phyloP scores from a whole-genome alignment of 2,888 invertebrate species.

The Pyrochroa serraticornis region DNA sequence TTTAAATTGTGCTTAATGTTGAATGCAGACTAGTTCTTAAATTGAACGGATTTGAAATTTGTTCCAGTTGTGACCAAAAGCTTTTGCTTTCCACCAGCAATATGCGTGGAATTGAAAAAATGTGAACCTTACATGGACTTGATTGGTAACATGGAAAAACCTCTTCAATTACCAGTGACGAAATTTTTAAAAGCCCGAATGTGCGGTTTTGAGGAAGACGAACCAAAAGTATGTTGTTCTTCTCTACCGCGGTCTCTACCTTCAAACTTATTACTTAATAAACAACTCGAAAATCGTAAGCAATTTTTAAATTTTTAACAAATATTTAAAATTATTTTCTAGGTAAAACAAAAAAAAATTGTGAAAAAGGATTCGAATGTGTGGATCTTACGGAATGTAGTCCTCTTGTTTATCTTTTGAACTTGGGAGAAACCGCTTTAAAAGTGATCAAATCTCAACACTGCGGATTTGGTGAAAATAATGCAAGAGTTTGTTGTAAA shows the following conservation, averaged over 20 bases:
- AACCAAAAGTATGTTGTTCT: constrained; percentile 10
- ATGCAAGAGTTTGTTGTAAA: constrained; percentile 18
- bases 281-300: constrained; percentile 10
- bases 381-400: constrained; percentile 5
- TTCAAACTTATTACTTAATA: background rate
- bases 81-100: background rate
- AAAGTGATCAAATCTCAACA: constrained; percentile 13
- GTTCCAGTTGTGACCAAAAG: too few relatives aligned
- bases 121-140: constrained; percentile 1
- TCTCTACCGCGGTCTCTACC: too few relatives aligned
- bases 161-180: background rate
- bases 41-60: too few relatives aligned
- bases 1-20: too few relatives aligned
- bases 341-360: constrained; percentile 8
- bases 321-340: constrained; percentile 1
- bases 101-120: constrained; percentile 11
- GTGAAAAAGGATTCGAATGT: constrained; percentile 7
- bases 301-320: constrained; percentile 1
- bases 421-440: constrained; percentile 10
- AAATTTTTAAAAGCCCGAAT: constrained; percentile 3
- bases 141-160: background rate
- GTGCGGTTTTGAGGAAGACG: background rate
- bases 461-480: background rate
- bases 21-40: too few relatives aligned
- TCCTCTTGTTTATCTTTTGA: constrained; percentile 7